Base-by-base conservation (phyloP, 1,140 invertebrate species). In the Cepaea nemoralis region DNA sequence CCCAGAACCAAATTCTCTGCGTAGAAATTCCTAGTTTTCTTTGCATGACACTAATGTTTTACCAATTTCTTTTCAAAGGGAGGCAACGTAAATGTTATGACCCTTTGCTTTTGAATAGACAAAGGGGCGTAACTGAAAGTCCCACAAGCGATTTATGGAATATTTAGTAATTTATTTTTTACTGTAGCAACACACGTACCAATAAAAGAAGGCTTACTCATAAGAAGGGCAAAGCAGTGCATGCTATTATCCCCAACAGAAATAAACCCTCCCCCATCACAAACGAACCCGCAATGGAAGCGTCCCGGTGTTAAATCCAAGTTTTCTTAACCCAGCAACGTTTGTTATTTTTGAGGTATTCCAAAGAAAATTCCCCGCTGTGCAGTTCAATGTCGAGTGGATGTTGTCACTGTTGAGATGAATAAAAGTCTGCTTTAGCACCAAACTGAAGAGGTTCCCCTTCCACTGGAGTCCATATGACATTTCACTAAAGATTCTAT, bases 401-500 rank as follows among this genome's bases (percentile, higher is more conserved):
- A 19, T 55, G 22, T 55, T 55, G 50, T 55, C 50, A 55, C 19
- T 55, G 50, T 22, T 55, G 22, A 22, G 50, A 55, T 24, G 50
- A 55, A 55, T 55, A 55, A 2, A 45, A 55, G 50, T 55, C 50
- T 55, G 3, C 50, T 19, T 55, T 22, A 55, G 50, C 19, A 55
- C 50, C 50, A 55, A 55, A 3, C 22, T 55, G 8, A 55, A 55
- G 50, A 55, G 50, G n/a, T 55, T 14, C n/a, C 19, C 8, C 50
- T 55, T 24, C 50, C 50, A 55, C 19, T 55, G n/a, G 16, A 24
- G 2, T 19, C 50, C 50, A 55, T 2, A 55, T 55, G 50, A 55
- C 50, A 55, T 55, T 55, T 55, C 50, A 55, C 50, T 55, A 55
- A 55, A 55, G 50, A 55, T 55, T 55, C n/a, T 24, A 22, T 55